phyloP scores from a whole-genome alignment of 2,113 vertebrate genomes.

The Apodemus sylvaticus region DNA sequence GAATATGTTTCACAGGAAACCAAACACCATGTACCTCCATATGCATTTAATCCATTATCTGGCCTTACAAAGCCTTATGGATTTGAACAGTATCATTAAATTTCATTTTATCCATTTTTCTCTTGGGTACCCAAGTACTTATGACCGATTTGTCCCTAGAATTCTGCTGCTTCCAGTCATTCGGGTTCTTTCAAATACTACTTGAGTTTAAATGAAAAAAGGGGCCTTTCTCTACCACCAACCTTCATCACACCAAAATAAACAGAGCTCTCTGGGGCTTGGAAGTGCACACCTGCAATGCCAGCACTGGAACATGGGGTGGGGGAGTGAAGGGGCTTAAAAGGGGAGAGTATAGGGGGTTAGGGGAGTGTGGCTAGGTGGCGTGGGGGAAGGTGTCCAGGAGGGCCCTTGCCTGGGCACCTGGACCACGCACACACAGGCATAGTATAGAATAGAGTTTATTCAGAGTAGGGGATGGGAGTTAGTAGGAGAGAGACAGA shows the following conservation, averaged over 20 bases:
- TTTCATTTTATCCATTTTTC: slow-evolving; percentile 20
- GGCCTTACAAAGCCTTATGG: background rate
- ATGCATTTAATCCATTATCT: background rate
- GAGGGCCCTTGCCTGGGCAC: too few relatives aligned
- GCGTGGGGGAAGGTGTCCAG: too few relatives aligned
- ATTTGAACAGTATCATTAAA: background rate
- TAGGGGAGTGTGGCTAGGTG: too few relatives aligned
- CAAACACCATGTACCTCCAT: background rate
- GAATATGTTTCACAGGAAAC: background rate
- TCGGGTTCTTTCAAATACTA: background rate
- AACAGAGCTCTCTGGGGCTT: background rate
- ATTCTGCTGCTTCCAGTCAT: background rate
- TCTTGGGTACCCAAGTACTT: background rate
- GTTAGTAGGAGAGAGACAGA: too few relatives aligned
- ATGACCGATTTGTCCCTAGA: background rate
- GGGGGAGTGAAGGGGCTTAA: too few relatives aligned
- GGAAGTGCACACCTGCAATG: background rate
- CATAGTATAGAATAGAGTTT: too few relatives aligned
- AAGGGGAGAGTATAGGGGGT: too few relatives aligned
- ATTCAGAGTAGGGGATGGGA: too few relatives aligned
- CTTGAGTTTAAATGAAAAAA: background rate
- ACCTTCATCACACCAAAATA: slow-evolving; percentile 29
- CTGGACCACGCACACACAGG: too few relatives aligned
- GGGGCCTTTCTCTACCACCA: background rate
- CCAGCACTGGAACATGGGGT: background rate